These are phyloP conservation scores for Ostrea denselamellosa DNA, from an alignment of 1,140 invertebrate genomes.

Conservation along the genomic window DNA sequence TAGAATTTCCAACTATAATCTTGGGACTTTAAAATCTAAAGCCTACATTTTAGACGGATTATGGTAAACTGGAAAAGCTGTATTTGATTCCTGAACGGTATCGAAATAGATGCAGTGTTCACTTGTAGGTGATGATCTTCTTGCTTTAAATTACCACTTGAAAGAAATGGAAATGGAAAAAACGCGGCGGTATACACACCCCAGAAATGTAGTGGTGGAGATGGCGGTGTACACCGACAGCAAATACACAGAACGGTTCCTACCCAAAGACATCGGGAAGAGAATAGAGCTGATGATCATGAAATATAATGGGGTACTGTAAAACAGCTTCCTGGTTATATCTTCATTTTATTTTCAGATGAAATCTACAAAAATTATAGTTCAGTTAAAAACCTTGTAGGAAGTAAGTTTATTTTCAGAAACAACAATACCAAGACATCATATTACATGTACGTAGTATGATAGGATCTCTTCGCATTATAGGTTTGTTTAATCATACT, in stretches of 20 bases:
- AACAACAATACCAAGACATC: too few relatives aligned
- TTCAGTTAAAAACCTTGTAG: too few relatives aligned
- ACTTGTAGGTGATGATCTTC: background rate
- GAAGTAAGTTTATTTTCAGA: too few relatives aligned
- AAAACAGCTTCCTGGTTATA: too few relatives aligned
- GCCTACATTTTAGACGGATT: background rate
- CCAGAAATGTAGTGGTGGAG: conserved; percentile 40
- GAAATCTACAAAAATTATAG: too few relatives aligned
- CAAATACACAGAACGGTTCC: conserved; percentile 40
- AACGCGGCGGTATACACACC: background rate
- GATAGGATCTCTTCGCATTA: too few relatives aligned
- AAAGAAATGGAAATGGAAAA: background rate
- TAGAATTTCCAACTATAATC: background rate
- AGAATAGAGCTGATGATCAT: conserved; percentile 40
- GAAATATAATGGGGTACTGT: conserved; percentile 54
- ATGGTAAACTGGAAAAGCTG: background rate
- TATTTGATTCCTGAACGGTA: background rate
- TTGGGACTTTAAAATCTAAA: background rate
- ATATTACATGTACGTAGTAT: too few relatives aligned
- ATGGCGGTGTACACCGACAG: conserved; percentile 50
- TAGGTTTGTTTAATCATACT: too few relatives aligned
- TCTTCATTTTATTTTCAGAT: too few relatives aligned
- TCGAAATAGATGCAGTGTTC: background rate
- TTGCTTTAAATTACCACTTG: background rate
- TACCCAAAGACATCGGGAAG: background rate